Evolutionary conservation across 2,113 vertebrate genomes (phyloP), one percentile per base, ranked within the genome.

Genomic region (Melanocharis versteri): DNA sequence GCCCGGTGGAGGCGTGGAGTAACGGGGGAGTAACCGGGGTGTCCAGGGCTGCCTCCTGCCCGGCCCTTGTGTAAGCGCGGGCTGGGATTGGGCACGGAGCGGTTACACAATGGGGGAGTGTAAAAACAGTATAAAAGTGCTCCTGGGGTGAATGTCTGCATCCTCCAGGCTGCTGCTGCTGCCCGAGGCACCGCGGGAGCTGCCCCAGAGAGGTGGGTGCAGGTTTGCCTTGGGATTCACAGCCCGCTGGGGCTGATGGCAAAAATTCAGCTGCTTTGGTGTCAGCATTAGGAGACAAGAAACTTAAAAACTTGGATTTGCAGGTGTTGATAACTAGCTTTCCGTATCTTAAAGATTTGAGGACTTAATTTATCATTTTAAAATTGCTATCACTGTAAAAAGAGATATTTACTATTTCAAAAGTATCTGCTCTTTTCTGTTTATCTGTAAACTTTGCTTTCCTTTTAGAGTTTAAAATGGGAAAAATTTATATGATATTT

Each of bases 91-190:
- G 97, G 30, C 83, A 28, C 84, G 31, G 54, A 31, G 44, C 44
- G 28, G 96, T 98, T 98, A 97, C 51, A 97, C 97, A 98, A 97
- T 66, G 92, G 61, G 15, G 15, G 87, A 81, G 33, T 30, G 15
- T 35, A 40, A 11, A 23, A 30, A 4, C 50, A 85, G 87, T 96
- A 97, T 97, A 96, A 97, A 97, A 97, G 87, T 47, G 26, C 95
- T 96, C 54, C 94, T 44, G 56, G 39, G 51, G 51, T 30, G 61
- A 17, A 91, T 83, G 91, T 69, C 71, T 80, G 65, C 91, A 77
- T 62, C 50, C 88, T 44, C 31, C 69, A 1, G 58, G 33, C 64
- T 66, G 28, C 62, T 61, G 77, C 94, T 47, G 81, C 65, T 17
- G 40, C 50, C 50, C n/a, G 37, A 44, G 33, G 58, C 37, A 1